Evolutionary conservation across 2,888 invertebrate genomes (phyloP), one percentile per base, ranked within the genome.

Genomic region (Dynastes maya): DNA sequence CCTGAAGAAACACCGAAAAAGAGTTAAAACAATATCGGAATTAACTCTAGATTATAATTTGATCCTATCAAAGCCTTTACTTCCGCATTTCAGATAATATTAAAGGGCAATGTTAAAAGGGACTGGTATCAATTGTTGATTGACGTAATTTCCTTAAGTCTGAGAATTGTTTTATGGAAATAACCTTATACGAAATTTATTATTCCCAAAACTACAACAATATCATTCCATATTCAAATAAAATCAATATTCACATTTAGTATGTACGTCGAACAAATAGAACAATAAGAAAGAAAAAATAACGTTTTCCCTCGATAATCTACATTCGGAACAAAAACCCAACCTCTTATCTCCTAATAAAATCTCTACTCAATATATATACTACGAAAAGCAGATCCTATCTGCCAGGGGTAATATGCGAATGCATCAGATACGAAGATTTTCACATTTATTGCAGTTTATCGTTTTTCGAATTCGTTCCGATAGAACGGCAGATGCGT

Each of bases 401-500:
- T 72, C 72, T 40, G 8, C 11, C 32, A 13, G 67, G 40, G 58
- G 72, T 27, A 72, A 72, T 72, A 72, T 58, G 55, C 37, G 58
- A 55, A 27, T 37, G 55, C 40, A 32, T 53, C 29, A 16, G 72
- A 72, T 72, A 72, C 40, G 58, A 58, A 72, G 58, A 72, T 72
- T 65, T 76, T 51, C 65, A 76, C 67, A 76, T 76, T 76, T 76
- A 76, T 76, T 65, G 61, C 76, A 76, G 40, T 40, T 76, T 49
- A 76, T 76, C 76, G 76, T 65, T 76, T 76, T 65, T 32, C 65
- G 37, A 64, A 76, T 76, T 76, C 76, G 76, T 76, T 76, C 76
- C 64, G 55, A 65, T 65, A 64, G 11, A 53, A 49, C 16, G 29
- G 40, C 29, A 61, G 45, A 58, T 49, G 45, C 61, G 27, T 58